These are phyloP conservation scores for Yoshiicerus persimilis DNA, from an alignment of 1,140 invertebrate genomes.

Conservation along the genomic window DNA sequence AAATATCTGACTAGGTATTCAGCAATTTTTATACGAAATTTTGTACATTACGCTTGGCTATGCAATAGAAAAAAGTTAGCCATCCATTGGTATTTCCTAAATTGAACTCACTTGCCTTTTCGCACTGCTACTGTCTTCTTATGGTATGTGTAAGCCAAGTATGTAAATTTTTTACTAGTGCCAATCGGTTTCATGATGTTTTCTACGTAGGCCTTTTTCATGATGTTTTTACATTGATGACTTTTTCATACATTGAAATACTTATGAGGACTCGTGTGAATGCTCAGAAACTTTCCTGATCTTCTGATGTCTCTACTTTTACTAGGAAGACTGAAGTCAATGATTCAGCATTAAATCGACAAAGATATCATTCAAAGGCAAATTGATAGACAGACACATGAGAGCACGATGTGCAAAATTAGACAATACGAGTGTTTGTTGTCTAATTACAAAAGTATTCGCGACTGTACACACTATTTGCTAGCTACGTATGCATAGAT, in stretches of 20 bases:
- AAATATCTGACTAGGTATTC: no score
- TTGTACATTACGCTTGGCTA: no score
- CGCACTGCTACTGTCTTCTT: neutral
- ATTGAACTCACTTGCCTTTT: no score
- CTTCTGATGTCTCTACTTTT: neutral
- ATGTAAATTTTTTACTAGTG: neutral
- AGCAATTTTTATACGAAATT: no score
- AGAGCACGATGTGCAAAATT: neutral
- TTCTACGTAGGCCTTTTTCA: neutral
- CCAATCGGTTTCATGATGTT: neutral
- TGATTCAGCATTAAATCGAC: neutral
- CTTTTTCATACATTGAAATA: no score
- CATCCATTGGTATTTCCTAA: no score
- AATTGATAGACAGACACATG: neutral
- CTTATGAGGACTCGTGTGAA: neutral
- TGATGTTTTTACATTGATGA: neutral
- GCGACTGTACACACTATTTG: no score
- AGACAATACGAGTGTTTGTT: slow-evolving; percentile 1
- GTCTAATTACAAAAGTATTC: neutral
- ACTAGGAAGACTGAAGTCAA: neutral
- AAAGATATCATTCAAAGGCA: neutral
- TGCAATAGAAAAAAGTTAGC: no score
- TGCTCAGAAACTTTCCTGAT: neutral
- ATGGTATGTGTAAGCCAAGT: neutral
- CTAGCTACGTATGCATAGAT: no score